Percentiles rank a stretch among this genome's conserved stretches.
Evolutionary conservation across 2,113 vertebrate species (phyloP).

Genomic region (Azemiops feae): DNA sequence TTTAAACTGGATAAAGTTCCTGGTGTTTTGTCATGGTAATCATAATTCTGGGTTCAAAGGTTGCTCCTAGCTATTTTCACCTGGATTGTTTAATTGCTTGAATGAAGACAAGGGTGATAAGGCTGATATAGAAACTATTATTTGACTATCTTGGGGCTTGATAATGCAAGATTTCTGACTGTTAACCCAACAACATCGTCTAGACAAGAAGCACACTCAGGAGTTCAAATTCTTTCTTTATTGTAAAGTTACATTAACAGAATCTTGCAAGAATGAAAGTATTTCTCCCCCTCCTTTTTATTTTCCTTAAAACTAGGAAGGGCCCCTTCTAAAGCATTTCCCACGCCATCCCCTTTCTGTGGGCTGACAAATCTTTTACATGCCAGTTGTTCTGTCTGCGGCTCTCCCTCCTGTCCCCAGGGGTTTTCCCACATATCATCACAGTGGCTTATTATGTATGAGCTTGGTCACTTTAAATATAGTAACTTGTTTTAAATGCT

Average conservation of each 20-base stretch:
- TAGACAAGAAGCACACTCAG: neutral
- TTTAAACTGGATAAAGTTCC: neutral
- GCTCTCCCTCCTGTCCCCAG: neutral
- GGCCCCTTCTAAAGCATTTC: neutral
- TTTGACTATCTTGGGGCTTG: neutral
- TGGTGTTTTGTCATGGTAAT: neutral
- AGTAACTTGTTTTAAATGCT: neutral
- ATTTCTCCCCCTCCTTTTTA: neutral
- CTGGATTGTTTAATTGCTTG: neutral
- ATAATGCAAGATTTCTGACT: neutral
- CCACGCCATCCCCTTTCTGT: neutral
- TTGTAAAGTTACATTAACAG: neutral
- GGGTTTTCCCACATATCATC: neutral
- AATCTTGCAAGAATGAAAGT: neutral
- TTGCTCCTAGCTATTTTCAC: neutral
- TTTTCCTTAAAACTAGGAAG: neutral
- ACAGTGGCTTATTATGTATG: neutral
- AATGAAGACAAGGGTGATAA: neutral
- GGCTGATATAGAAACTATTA: neutral
- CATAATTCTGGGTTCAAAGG: neutral
- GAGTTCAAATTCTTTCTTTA: neutral
- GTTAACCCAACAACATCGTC: neutral
- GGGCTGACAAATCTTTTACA: neutral
- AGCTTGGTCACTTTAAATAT: neutral
- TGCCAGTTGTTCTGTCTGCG: neutral